A percentile compares a stretch with the other conserved stretches of the same genome.
phyloP scores from a whole-genome alignment of 2,113 vertebrate genomes.

The Perca schrenkii region DNA sequence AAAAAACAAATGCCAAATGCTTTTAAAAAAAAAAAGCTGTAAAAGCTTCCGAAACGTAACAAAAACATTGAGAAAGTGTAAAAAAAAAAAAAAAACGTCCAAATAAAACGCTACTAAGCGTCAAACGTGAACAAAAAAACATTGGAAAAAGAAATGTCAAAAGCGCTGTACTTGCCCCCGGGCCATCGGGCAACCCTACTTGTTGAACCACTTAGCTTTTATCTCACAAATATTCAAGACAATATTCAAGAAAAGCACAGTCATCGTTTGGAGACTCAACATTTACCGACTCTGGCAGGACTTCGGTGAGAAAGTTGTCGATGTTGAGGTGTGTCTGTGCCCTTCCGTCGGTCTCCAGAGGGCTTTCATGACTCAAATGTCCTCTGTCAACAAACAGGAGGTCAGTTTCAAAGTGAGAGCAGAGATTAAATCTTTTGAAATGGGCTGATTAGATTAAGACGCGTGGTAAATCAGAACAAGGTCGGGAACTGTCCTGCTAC shows the following conservation, averaged over 20 bases:
- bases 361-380: neutral
- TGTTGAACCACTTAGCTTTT: neutral
- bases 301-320: neutral
- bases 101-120: no score
- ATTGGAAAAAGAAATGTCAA: no score
- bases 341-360: neutral
- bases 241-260: neutral
- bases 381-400: constrained; percentile 38
- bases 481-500: neutral
- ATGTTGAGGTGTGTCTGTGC: neutral
- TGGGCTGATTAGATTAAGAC: constrained; percentile 20
- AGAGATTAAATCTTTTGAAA: neutral
- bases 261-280: neutral
- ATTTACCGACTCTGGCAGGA: neutral
- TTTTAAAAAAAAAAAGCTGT: no score
- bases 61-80: no score
- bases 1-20: no score
- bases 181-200: no score
- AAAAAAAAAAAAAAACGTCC: no score
- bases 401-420: constrained; percentile 11
- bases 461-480: neutral
- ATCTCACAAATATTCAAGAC: neutral
- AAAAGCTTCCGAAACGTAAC: no score
- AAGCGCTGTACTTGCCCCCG: no score
- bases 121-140: no score